A percentile compares a stretch with the other conserved stretches of the same genome.
Conservation (phyloP, 2,797 vertebrate species). For the Rhabdomys pumilio region DNA sequence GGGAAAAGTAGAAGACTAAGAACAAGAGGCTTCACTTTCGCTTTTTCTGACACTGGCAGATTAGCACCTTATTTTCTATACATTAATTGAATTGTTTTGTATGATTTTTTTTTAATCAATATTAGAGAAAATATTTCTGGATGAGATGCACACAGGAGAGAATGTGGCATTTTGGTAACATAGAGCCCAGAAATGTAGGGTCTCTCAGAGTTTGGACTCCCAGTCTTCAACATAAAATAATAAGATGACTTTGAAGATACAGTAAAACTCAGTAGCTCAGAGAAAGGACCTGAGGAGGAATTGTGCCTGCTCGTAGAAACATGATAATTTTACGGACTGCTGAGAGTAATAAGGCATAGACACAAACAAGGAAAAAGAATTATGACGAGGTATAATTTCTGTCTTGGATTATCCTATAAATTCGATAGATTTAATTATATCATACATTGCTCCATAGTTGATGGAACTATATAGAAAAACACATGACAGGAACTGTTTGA, state of each 20-base stretch:
- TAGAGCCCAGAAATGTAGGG: neutral
- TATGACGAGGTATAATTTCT: neutral
- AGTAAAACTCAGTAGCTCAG: neutral
- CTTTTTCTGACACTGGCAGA: slow-evolving; percentile 55
- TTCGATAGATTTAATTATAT: neutral
- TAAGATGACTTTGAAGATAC: neutral
- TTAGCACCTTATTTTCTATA: slow-evolving; percentile 61
- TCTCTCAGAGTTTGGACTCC: neutral
- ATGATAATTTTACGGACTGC: neutral
- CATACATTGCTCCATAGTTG: neutral
- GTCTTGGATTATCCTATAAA: neutral
- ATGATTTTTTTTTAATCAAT: neutral
- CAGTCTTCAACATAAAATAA: neutral
- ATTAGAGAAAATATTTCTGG: neutral
- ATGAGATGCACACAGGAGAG: neutral
- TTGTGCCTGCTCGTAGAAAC: neutral
- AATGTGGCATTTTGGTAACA: neutral
- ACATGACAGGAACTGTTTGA: neutral
- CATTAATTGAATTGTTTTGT: slow-evolving; percentile 37
- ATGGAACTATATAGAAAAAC: neutral
- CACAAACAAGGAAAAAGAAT: neutral
- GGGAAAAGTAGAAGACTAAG: neutral
- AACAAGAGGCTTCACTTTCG: slow-evolving; percentile 20
- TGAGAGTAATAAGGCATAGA: neutral
- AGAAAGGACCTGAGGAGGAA: neutral